Evolutionary conservation across 2,888 invertebrate genomes (phyloP), one percentile per base, ranked within the genome.

Genomic region (Eupithecia abbreviata): DNA sequence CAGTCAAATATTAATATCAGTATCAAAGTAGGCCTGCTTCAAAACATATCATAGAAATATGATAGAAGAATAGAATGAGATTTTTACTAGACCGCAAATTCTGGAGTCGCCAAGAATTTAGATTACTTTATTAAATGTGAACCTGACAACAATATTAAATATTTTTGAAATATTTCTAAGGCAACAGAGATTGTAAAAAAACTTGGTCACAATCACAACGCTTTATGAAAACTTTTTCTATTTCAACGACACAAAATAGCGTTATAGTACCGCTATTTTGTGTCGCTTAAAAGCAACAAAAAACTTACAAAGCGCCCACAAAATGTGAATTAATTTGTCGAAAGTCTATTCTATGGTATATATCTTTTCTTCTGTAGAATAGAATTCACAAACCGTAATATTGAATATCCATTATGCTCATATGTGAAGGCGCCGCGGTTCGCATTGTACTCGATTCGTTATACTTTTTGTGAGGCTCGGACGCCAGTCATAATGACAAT

Each of bases 361-460:
- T 30, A 30, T 30, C 0, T 30, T 30, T 30, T 30, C 30, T 30
- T 30, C 71, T 68, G 62, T 49, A 51, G 58, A 69, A 69, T 51
- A 55, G 67, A 58, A 51, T 71, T 75, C 71, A 71, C 70, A 78
- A 79, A 78, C 77, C 75, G 77, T 84, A 82, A 82, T 74, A 81
- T 83, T 75, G 67, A 71, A 77, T 80, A 78, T 81, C 78, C 78
- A 79, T 81, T 82, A 78, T 82, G 82, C 81, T 79, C 82, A 84
- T 86, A 87, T 85, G 83, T 82, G 82, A 80, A 81, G 76, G 84
- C 87, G 84, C 83, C 83, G 82, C 83, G 83, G 82, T 84, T 85
- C 87, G 87, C 66, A 80, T 92, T 92, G 90, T 91, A 88, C 81
- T 83, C 86, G 87, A 93, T 94, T 93, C 87, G 93, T 86, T 85